These are phyloP conservation scores for Epinotia brunnichana DNA, from an alignment of 2,888 invertebrate genomes.

Conservation along the genomic window DNA sequence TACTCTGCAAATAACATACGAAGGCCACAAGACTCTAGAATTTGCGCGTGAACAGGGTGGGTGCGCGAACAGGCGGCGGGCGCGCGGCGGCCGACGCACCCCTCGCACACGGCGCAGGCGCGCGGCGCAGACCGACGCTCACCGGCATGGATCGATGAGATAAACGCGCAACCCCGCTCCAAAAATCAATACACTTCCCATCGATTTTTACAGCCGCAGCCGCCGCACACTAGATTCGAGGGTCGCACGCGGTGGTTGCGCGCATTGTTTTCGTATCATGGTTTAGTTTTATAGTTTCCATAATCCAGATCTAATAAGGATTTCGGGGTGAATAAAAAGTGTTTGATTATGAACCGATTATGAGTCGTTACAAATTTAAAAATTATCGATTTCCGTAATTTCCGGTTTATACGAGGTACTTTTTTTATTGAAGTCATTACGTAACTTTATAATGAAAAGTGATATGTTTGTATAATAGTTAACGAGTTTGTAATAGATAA, in stretches of 20 bases:
- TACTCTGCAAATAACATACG: slow-evolving; percentile 3
- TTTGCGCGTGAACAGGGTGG: slow-evolving; percentile 80
- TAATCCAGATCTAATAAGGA: background rate
- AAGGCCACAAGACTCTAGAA: slow-evolving; percentile 39
- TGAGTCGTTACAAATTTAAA: slow-evolving; percentile 16
- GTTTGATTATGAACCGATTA: slow-evolving; percentile 21
- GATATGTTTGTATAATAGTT: background rate
- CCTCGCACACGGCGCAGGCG: slow-evolving; percentile 72
- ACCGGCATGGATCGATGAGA: slow-evolving; percentile 87
- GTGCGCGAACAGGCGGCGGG: slow-evolving; percentile 51
- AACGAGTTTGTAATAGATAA: background rate
- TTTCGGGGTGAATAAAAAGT: slow-evolving; percentile 3
- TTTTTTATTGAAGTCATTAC: slow-evolving; percentile 15
- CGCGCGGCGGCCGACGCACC: slow-evolving; percentile 55
- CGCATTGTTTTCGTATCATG: slow-evolving; percentile 55
- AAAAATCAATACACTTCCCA: slow-evolving; percentile 89
- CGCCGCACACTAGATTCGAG: slow-evolving; percentile 80
- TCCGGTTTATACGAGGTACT: slow-evolving; percentile 33
- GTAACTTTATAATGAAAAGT: background rate
- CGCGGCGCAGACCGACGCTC: slow-evolving; percentile 59
- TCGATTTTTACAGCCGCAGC: slow-evolving; percentile 88
- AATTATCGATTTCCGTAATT: slow-evolving; percentile 30
- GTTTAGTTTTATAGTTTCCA: slow-evolving; percentile 25
- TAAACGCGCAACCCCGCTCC: slow-evolving; percentile 90
- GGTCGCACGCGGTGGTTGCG: slow-evolving; percentile 82